phyloP scores from a whole-genome alignment of 2,888 invertebrate species.

The Arge pagana region DNA sequence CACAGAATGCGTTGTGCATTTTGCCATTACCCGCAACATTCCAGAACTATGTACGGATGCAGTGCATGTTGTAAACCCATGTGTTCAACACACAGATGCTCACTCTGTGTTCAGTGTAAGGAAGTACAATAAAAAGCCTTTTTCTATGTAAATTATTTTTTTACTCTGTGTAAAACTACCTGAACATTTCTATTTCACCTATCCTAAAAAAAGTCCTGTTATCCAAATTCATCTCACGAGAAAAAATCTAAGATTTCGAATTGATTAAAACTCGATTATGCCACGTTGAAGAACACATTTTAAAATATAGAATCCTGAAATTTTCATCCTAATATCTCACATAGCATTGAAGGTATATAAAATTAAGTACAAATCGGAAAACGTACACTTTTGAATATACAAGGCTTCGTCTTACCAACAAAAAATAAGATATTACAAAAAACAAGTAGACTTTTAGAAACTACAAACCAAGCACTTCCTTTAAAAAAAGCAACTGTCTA shows the following conservation, averaged over 20 bases:
- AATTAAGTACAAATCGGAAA: background rate
- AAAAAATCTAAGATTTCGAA: background rate
- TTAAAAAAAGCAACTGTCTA: background rate
- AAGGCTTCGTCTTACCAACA: background rate
- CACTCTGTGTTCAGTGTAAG: no score
- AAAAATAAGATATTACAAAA: background rate
- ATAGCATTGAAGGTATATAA: background rate
- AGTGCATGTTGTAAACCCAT: no score
- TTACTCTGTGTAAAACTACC: background rate
- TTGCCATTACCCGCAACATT: no score
- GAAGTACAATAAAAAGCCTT: background rate
- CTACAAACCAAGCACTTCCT: background rate
- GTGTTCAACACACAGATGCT: no score
- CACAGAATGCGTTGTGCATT: no score
- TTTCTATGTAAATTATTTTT: background rate
- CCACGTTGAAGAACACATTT: background rate
- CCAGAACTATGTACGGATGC: no score
- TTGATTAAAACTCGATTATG: background rate
- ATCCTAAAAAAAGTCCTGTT: background rate
- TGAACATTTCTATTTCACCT: background rate
- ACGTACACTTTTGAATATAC: background rate
- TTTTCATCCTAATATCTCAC: background rate
- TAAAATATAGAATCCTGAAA: background rate
- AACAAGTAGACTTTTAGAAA: background rate
- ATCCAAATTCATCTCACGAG: background rate